Percentiles rank a stretch among this genome's conserved stretches.
phyloP scores from a whole-genome alignment of 2,113 vertebrate genomes.

The Thermophis baileyi region DNA sequence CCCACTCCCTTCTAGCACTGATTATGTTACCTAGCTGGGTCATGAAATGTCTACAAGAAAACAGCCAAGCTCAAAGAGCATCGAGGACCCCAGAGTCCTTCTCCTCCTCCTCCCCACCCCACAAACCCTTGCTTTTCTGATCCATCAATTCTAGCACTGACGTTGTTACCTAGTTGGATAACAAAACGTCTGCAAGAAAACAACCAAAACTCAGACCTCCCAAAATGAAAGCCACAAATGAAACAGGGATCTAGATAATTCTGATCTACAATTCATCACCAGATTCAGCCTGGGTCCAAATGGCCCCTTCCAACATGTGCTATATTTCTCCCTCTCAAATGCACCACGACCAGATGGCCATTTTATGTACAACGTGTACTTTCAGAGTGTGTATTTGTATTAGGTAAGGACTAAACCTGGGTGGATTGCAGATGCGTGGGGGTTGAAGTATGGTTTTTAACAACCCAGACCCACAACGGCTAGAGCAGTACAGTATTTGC shows the following conservation, averaged over 20 bases:
- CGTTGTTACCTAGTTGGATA: not conserved
- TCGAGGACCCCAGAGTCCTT: too few species aligned
- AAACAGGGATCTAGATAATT: too few species aligned
- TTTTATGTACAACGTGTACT: not conserved
- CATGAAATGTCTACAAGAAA: not conserved
- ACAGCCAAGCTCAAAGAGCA: not conserved
- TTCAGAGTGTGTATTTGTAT: fast-evolving
- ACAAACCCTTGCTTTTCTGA: too few species aligned
- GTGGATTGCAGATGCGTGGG: not conserved
- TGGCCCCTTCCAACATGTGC: not conserved
- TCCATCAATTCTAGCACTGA: too few species aligned
- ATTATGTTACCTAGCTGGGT: not conserved
- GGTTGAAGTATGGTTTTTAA: not conserved
- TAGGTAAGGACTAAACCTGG: not conserved
- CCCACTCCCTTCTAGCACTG: not conserved
- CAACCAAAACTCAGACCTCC: not conserved
- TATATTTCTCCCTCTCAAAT: not conserved
- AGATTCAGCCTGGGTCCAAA: not conserved
- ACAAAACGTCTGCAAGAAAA: not conserved
- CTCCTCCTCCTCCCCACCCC: too few species aligned
- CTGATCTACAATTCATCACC: too few species aligned
- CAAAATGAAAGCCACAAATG: not conserved
- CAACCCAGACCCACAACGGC: fast-evolving
- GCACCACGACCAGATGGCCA: not conserved
- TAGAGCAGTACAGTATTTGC: not conserved